These are phyloP conservation scores for Galeopsomyia nigrocyanea DNA, from an alignment of 2,888 invertebrate species.

Conservation along the genomic window DNA sequence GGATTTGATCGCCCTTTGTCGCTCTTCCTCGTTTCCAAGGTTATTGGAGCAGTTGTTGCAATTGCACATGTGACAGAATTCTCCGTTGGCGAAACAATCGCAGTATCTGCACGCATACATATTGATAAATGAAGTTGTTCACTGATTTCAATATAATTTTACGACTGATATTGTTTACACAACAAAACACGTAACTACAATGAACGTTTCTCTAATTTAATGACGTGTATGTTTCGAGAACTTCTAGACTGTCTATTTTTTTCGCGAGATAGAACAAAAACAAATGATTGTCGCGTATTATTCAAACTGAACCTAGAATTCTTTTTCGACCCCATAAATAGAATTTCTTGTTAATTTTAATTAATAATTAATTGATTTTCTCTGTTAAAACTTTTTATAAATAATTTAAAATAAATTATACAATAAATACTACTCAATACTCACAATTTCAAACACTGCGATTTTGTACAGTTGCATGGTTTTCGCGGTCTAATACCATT, in stretches of 20 bases:
- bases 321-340: not conserved
- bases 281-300: constrained; percentile 33
- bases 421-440: constrained; percentile 57
- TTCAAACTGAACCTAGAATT: constrained; percentile 13
- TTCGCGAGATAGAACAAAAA: constrained; percentile 27
- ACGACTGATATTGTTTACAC: not conserved
- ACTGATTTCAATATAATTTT: not conserved
- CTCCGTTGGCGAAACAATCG: constrained; percentile 99
- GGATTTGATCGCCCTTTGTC: constrained; percentile 93
- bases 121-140: constrained; percentile 21
- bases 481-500: constrained; percentile 82
- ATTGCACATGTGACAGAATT: constrained; percentile 98
- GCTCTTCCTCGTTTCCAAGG: constrained; percentile 92
- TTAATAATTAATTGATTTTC: not conserved
- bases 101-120: constrained; percentile 77
- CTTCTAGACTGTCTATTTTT: constrained; percentile 47
- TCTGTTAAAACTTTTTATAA: not conserved
- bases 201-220: constrained; percentile 35
- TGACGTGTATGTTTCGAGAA: constrained; percentile 27
- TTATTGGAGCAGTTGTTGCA: constrained; percentile 98
- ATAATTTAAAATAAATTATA: not conserved
- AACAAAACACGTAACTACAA: constrained; percentile 4
- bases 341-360: too few relatives aligned
- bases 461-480: constrained; percentile 99
- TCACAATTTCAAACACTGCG: constrained; percentile 96